Base-by-base conservation (phyloP, 1,140 invertebrate genomes). In the Tyrophagus putrescentiae region DNA sequence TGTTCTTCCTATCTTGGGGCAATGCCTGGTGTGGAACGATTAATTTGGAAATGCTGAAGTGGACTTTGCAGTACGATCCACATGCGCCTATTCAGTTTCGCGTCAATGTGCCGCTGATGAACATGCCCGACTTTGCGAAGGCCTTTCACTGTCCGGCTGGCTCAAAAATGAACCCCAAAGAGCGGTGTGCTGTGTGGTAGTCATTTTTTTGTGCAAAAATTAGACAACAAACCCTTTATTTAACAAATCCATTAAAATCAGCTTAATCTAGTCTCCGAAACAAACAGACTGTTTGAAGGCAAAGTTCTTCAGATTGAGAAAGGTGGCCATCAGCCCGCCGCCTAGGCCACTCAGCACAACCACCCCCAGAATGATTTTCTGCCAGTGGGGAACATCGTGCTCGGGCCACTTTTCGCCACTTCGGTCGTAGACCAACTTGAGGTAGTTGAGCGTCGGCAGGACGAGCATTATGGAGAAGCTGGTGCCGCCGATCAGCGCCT, bases 141-240 rank as follows among this genome's bases (percentile, higher is more conserved):
- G 88, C 88, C 0, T 76, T 72, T 63, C 69, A 65, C 29, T 75
- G 91, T 69, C 82, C 82, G 0, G 61, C 73, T 7, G 87, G 84
- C 11, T 83, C 84, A 28, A 81, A 79, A 0, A 95, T 95, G 89
- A 94, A 94, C 74, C 92, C 91, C 2, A 75, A 68, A 21, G 77
- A 88, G 61, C 95, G 95, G 71, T 96, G 91, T 73, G 84, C 80
- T 61, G 87, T 96, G 44, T 95, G 91, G 91, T 95, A 70, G 18
- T n/a, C n/a, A n/a, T n/a, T n/a, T n/a, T n/a, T n/a, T n/a, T n/a
- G n/a, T n/a, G n/a, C n/a, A n/a, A n/a, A n/a, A n/a, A n/a, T n/a
- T n/a, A n/a, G n/a, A n/a, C n/a, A n/a, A n/a, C n/a, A n/a, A n/a
- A n/a, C n/a, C n/a, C n/a, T n/a, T n/a, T n/a, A n/a, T n/a, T n/a